phyloP scores from a whole-genome alignment of 2,888 invertebrate species.

The Lordiphosa andalusiaca region DNA sequence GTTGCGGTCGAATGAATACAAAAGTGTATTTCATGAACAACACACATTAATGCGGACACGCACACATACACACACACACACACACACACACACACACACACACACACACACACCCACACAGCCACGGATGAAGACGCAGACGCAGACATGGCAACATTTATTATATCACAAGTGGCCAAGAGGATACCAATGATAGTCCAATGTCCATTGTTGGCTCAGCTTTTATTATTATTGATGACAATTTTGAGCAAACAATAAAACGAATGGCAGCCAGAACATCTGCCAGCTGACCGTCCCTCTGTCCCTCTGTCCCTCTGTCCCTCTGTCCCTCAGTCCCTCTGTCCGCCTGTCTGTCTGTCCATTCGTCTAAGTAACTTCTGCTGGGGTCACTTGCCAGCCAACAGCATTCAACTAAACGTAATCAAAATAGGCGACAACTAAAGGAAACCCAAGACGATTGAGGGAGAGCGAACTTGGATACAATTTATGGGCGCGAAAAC shows the following conservation, averaged over 20 bases:
- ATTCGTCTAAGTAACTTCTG: conserved; percentile 23
- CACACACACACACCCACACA: conserved; percentile 23
- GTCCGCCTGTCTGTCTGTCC: conserved; percentile 4
- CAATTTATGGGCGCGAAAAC: conserved; percentile 62
- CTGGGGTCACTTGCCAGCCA: conserved; percentile 30
- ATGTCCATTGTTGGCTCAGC: conserved; percentile 46
- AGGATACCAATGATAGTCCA: conserved; percentile 42
- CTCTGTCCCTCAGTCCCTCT: conserved; percentile 6
- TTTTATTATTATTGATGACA: conserved; percentile 74
- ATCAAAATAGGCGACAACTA: conserved; percentile 34
- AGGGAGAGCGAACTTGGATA: conserved; percentile 27
- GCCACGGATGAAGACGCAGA: conserved; percentile 22
- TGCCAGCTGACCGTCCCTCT: conserved; percentile 18
- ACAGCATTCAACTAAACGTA: conserved; percentile 43
- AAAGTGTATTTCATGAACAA: conserved; percentile 67
- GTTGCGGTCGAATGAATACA: conserved; percentile 73
- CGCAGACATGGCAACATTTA: conserved; percentile 58
- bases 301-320: conserved; percentile 8
- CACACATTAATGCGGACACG: conserved; percentile 47
- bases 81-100: conserved; percentile 26
- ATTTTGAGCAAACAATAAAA: conserved; percentile 74
- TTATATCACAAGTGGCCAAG: conserved; percentile 64
- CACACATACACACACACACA: conserved; percentile 27
- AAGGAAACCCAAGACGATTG: not conserved
- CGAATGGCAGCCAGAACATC: conserved; percentile 39